Conservation (phyloP, 2,797 vertebrate genomes). For the Pelobates cultripes region DNA sequence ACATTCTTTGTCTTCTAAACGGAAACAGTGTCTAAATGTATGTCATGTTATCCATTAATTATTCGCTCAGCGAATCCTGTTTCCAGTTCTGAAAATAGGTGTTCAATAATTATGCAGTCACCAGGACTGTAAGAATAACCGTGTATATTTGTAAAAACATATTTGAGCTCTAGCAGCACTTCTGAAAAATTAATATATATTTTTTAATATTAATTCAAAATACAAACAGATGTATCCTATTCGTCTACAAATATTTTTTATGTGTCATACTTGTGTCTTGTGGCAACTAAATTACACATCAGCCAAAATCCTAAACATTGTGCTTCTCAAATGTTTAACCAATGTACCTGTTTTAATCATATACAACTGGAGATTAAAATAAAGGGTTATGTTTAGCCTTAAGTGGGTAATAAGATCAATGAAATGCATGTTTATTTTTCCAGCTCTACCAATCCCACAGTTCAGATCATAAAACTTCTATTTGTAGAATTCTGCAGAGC, state of each 20-base stretch:
- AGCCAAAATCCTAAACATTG: too few species aligned
- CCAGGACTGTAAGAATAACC: not conserved
- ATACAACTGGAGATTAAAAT: too few species aligned
- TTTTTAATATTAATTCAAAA: not conserved
- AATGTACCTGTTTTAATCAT: too few species aligned
- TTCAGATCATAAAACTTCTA: too few species aligned
- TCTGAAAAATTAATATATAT: not conserved
- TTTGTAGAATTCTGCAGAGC: too few species aligned
- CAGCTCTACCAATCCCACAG: too few species aligned
- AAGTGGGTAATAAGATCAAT: too few species aligned
- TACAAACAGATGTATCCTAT: not conserved
- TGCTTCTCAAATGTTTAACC: too few species aligned
- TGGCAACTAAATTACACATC: too few species aligned
- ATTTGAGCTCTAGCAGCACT: not conserved
- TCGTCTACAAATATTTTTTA: not conserved
- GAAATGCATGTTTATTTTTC: too few species aligned
- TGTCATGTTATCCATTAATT: constrained; percentile 1
- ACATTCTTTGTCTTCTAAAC: not conserved
- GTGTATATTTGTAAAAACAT: not conserved
- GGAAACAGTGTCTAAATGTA: not conserved
- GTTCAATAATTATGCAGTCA: not conserved
- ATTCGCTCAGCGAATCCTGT: not conserved
- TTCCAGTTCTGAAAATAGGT: not conserved
- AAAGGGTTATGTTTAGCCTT: too few species aligned
- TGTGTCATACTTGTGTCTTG: not conserved